Evolutionary conservation across 2,888 invertebrate genomes (phyloP), one percentile per base, ranked within the genome.

Genomic region (Diogma glabrata): DNA sequence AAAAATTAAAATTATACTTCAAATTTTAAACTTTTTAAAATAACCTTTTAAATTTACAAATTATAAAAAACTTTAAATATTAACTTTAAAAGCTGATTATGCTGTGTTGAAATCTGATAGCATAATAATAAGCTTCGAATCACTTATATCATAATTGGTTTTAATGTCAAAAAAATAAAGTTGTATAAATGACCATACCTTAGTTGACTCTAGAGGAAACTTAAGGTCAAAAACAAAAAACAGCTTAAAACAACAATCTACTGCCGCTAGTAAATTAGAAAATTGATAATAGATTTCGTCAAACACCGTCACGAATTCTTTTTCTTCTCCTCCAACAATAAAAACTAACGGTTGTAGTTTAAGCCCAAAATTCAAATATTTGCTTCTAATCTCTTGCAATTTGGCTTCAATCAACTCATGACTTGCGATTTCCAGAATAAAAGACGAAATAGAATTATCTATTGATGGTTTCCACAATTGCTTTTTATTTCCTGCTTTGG

Each of bases 141-240:
- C 43, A 20, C n/a, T 22, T 43, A 43, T 4, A 22, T 43, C 43
- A 14, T 22, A 2, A 12, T 43, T 43, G 7, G 20, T 43, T 2
- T 3, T 7, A 22, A 43, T 40, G 3, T 40, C 40, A 6, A 19
- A 40, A 19, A 40, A 40, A 40, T 19, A 40, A 12, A 10, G 9
- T 40, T 40, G 40, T 17, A 40, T 19, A 40, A 40, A 40, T 2
- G 3, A 10, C 19, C 19, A 40, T 19, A 40, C 40, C 9, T 40
- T 40, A 3, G 8, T 4, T 10, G 40, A 40, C 8, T 43, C 43
- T 4, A 43, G 14, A 3, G 43, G 43, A 43, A 22, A 43, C 7
- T 43, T 43, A 10, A 43, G 5, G n/a, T 43, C 43, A 9, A 43
- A 43, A 10, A 43, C 12, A 22, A 43, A 43, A 20, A 43, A 43